phyloP scores from a whole-genome alignment of 2,888 invertebrate genomes.

The Lasioglossum malachurum region DNA sequence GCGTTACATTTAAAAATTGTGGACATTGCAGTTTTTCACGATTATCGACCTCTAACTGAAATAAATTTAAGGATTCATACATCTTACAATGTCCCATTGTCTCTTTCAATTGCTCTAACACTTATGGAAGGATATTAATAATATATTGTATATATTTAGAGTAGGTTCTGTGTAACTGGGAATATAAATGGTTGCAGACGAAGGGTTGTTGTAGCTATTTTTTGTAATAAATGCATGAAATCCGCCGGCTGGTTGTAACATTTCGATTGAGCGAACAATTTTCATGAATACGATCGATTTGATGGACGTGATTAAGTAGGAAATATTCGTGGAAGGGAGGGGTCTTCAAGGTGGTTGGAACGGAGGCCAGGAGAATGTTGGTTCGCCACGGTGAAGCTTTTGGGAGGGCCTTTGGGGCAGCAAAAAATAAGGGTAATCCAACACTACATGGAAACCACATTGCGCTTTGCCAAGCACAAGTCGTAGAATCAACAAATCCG shows the following conservation, averaged over 20 bases:
- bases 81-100: too few species aligned
- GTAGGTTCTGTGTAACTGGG: too few species aligned
- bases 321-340: neutral
- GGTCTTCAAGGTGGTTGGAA: conserved; percentile 1
- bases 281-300: neutral
- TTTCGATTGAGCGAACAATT: neutral
- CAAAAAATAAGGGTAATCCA: conserved; percentile 77
- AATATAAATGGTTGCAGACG: too few species aligned
- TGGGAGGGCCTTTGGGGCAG: conserved; percentile 47
- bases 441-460: conserved; percentile 81
- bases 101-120: too few species aligned
- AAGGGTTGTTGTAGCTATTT: too few species aligned
- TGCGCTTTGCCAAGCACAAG: conserved; percentile 76
- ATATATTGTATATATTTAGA: too few species aligned
- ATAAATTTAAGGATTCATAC: too few species aligned
- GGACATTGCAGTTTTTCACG: too few species aligned
- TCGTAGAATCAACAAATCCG: conserved; percentile 79
- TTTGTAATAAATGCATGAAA: too few species aligned
- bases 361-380: conserved; percentile 30
- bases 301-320: conserved; percentile 33
- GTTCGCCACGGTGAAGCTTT: conserved; percentile 28
- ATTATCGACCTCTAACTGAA: too few species aligned
- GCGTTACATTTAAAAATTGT: too few species aligned
- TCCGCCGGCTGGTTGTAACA: neutral
- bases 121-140: too few species aligned